Base-by-base conservation (phyloP, 2,888 invertebrate species). In the Apodemia mormo region DNA sequence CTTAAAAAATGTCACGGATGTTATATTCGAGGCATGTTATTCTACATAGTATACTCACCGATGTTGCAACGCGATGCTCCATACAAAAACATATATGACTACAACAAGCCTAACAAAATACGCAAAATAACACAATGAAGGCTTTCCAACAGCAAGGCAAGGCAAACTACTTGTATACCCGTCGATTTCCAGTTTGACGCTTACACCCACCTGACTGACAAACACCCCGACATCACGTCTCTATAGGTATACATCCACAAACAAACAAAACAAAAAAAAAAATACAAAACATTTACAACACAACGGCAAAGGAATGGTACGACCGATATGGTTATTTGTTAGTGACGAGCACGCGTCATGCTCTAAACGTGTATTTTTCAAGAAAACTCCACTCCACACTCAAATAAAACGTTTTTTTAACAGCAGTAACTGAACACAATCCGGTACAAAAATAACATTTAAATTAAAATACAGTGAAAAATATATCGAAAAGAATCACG, bases 331-430 rank as follows among this genome's bases (percentile, higher is more conserved):
- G 77, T 84, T 82, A 79, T 78, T 68, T 82, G 87, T 89, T 91
- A 90, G 90, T 90, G 80, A 79, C 80, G 87, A 85, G 87, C 86
- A 82, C 85, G 80, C 87, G 84, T 84, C 92, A 91, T 92, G 92
- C 92, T 83, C 88, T 82, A 79, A 80, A 83, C 84, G 79, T 84
- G 79, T 79, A 77, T 80, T 76, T 82, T 79, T 81, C 81, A 83
- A 86, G 82, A 85, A 87, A 89, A 89, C 90, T 92, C 92, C 92
- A 92, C 92, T 90, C 92, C 92, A 92, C 92, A 92, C 92, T 92
- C 92, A 89, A 88, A 84, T 81, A 80, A 84, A 79, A 85, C 86
- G 86, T 82, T 85, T 81, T 79, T 80, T 81, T 80, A 83, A 83
- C 81, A 85, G 90, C 92, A 90, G 91, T 89, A 90, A 92, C 88